Base-by-base conservation (phyloP, 1,140 invertebrate genomes). In the Acromyrmex echinatior region DNA sequence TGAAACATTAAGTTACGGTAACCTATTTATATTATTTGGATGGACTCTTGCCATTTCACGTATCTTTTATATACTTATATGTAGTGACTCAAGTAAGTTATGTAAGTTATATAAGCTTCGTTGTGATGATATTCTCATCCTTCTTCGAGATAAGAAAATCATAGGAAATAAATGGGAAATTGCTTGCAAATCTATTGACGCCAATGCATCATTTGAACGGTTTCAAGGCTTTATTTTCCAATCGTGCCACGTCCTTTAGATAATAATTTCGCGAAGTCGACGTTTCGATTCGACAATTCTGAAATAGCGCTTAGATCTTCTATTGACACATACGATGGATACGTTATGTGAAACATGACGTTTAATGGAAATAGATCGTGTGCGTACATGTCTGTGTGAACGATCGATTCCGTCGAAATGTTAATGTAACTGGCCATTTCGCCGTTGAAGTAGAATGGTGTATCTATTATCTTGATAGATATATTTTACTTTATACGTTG, bases 91-190 rank as follows among this genome's bases (percentile, higher is more conserved):
- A 21, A 31, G 63, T 31, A 18, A 28, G 65, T 49, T 60, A 63
- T 62, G 49, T 31, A 18, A 28, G 65, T 49, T 60, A 63, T 62
- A 25, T 74, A 62, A 82, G 25, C 58, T 76, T 76, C 56, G 62
- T 84, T 62, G 49, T 51, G 70, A 84, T 45, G 39, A 76, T 51
- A 76, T 25, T 63, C 70, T 76, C 79, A 58, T 81, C 35, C 25
- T 51, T n/a, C 56, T 71, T n/a, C 3, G 31, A 84, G 68, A 74
- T 62, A 84, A 84, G 70, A 84, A 84, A 84, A 84, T 74, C 80
- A 21, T 76, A 63, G 80, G 45, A 84, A 84, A 84, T 84, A 84
- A 84, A 84, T 84, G 80, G 80, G 80, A 84, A 84, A 84, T 84
- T 84, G 80, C 80, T 74, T 76, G 80, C 70, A 70, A 62, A 62